Base-by-base conservation (phyloP, 2,888 invertebrate species). In the Drosophila formosana region DNA sequence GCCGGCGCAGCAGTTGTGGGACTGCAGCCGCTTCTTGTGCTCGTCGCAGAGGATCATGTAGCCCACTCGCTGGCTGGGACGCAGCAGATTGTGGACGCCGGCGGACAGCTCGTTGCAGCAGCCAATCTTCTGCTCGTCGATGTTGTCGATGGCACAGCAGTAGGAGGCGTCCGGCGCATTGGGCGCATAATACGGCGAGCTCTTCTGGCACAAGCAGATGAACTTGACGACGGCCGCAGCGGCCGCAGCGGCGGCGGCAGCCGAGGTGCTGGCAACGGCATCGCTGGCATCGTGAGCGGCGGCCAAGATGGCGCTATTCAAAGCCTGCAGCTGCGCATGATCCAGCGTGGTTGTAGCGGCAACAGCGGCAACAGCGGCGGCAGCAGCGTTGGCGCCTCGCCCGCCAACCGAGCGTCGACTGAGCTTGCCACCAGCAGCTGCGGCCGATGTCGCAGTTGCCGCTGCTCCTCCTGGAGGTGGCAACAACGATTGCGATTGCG, bases 1-100 rank as follows among this genome's bases (percentile, higher is more conserved):
- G 1, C 96, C 95, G 0, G 98, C 96, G 90, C 98, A 98, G 91
- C 97, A 97, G 92, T 97, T 97, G 92, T 98, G 98, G 39, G 94
- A 93, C 11, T 94, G 93, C 67, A 98, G 93, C 66, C 97, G 94
- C 81, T 95, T 95, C 67, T 95, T 94, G 92, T 98, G 98, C 82
- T 95, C 94, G 52, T 94, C 94, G 91, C 98, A 98, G 26, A 96
- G 93, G 18, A 96, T 94, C 91, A 96, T 94, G 92, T 95, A 98
- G 8, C 97, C 97, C 55, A 97, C 95, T 47, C 96, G 93, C 3
- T 94, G 94, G 28, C 96, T 96, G 6, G 96, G 95, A 23, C 96
- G 93, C 39, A 95, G 90, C 89, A 96, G 93, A 47, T 95, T 93
- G 18, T 94, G 93, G 47, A 94, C 93, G 45, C 93, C 93, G 52